Percentiles rank a stretch among this genome's conserved stretches.
Conservation (phyloP, 2,113 vertebrate species). For the Cyphotilapia sp. region DNA sequence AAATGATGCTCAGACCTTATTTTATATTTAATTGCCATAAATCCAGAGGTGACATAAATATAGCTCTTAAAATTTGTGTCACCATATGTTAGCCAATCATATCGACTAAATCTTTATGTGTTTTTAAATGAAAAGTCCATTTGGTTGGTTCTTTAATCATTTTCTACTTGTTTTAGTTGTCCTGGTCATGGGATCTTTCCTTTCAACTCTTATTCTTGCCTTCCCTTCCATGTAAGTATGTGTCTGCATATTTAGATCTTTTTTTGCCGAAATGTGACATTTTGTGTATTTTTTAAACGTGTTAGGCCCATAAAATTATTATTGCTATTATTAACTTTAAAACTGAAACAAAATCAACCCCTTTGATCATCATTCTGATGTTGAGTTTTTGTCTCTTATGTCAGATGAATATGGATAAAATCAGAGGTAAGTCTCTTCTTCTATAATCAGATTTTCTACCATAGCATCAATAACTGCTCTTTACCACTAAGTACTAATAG, state of each 20-base stretch:
- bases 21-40: too few relatives aligned
- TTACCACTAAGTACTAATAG: neutral
- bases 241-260: neutral
- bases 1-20: too few relatives aligned
- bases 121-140: neutral
- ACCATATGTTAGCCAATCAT: too few relatives aligned
- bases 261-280: too few relatives aligned
- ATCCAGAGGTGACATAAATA: too few relatives aligned
- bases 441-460: neutral
- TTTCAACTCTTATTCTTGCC: neutral
- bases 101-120: neutral
- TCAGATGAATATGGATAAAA: neutral
- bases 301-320: accelerated
- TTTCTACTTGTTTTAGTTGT: neutral
- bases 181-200: neutral
- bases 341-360: neutral
- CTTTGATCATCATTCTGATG: neutral
- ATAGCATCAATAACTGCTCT: accelerated
- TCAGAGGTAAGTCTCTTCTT: neutral
- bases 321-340: accelerated
- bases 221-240: neutral
- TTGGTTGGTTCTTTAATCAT: neutral
- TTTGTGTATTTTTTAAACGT: accelerated
- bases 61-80: too few relatives aligned
- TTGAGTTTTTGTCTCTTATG: accelerated